Evolutionary conservation across 1,140 invertebrate genomes (phyloP).

Genomic region (Heliconius nattereri): DNA sequence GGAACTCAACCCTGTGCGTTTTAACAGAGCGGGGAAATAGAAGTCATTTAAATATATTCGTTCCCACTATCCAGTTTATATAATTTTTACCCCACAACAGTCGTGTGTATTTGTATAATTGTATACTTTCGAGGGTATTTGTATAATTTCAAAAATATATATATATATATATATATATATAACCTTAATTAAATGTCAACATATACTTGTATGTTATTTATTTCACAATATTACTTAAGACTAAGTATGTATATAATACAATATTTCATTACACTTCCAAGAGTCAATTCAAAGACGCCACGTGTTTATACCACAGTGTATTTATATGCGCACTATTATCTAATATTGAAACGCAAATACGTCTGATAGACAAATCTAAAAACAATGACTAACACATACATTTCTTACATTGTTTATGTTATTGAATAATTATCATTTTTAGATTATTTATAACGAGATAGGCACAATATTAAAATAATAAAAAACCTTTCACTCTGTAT

Average conservation of each 20-base stretch:
- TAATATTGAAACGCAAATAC: conserved; percentile 8
- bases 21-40: too few relatives aligned
- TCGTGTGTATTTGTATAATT: not conserved
- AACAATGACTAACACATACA: not conserved
- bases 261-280: not conserved
- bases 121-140: not conserved
- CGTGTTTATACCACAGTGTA: not conserved
- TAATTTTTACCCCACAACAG: too few relatives aligned
- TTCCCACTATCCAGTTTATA: too few relatives aligned
- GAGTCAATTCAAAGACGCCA: not conserved
- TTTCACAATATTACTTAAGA: conserved; percentile 3
- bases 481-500: too few relatives aligned
- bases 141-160: not conserved
- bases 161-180: too few relatives aligned
- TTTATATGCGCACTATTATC: conserved; percentile 12
- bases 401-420: not conserved
- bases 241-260: not conserved
- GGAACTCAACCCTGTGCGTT: too few relatives aligned
- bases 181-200: not conserved
- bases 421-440: not conserved
- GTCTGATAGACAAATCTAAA: not conserved
- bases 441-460: not conserved
- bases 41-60: too few relatives aligned
- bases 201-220: not conserved
- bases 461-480: too few relatives aligned